Evolutionary conservation across 2,113 vertebrate genomes (phyloP), one percentile per base, ranked within the genome.

Genomic region (Scalopus aquaticus): DNA sequence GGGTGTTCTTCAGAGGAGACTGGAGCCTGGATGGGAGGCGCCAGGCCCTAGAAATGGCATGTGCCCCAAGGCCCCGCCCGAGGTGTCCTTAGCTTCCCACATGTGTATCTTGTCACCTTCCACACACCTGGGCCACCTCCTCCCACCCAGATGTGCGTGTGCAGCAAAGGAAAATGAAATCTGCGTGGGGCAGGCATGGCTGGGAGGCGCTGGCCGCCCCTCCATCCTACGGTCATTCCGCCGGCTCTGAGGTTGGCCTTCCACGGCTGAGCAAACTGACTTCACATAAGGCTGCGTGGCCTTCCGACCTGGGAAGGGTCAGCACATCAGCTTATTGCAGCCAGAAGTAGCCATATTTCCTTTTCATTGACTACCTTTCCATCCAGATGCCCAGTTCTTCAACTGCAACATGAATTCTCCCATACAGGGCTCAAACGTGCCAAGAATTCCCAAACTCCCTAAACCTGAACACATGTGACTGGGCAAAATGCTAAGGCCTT

Each of bases 1-100:
- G 49, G 22, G 56, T 85, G 93, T 58, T 88, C 92, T 74, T 90
- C 86, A 80, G 69, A 80, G 56, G 15, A 91, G 82, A 62, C 87
- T 60, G 77, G 56, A 89, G 76, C 89, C 77, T 64, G 60, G 37
- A 20, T 60, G 30, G 74, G 87, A 94, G 80, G 44, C 0, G 0
- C 80, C 42, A 72, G 35, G 74, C 20, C 39, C 87, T 70, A 76
- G 35, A 94, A 32, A 56, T 89, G 76, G 91, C 83, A 8, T 39
- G 70, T 20, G 46, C 69, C 87, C 72, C 35, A 11, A 51, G 24
- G 90, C n/a, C 56, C 87, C 30, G 0, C 49, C 62, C 1, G 16
- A 60, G 74, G 69, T 30, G 9, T 73, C 60, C n/a, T 54, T 72
- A 46, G 60, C 72, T 94, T 96, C 77, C 65, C 81, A 72, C 42